Evolutionary conservation across 2,113 vertebrate genomes (phyloP).

Genomic region (Mus spicilegus): DNA sequence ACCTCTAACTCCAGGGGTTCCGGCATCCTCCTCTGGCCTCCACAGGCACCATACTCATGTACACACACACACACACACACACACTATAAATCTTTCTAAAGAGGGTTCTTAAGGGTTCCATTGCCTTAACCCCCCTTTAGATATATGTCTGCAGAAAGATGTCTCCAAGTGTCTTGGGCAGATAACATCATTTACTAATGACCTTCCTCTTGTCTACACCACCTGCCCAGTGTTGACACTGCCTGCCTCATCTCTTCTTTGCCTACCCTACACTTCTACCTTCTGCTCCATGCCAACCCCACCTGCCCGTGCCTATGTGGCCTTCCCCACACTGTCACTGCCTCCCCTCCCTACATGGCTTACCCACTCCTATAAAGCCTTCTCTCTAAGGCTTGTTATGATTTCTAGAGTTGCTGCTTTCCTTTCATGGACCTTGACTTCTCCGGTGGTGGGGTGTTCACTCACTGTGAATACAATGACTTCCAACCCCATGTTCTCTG

Average conservation of each 20-base stretch:
- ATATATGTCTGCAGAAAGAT: neutral
- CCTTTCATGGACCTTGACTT: neutral
- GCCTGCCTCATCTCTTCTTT: neutral
- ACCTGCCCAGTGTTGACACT: neutral
- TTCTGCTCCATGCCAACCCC: neutral
- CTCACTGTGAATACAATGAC: neutral
- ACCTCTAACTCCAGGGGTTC: neutral
- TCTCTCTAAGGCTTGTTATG: neutral
- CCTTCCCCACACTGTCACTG: neutral
- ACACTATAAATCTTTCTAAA: neutral
- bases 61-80: neutral
- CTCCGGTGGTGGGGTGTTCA: neutral
- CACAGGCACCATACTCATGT: neutral
- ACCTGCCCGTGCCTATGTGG: too few species aligned
- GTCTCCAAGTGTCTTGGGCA: neutral
- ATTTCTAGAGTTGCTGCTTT: neutral
- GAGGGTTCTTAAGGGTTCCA: neutral
- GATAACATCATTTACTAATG: neutral
- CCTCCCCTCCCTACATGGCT: neutral
- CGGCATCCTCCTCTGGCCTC: neutral
- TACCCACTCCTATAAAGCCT: neutral
- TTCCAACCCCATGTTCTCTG: neutral
- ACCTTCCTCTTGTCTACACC: neutral
- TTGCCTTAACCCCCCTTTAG: neutral
- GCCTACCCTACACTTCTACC: neutral